Conservation (phyloP, 2,113 vertebrate species). For the Rhombomys opimus region DNA sequence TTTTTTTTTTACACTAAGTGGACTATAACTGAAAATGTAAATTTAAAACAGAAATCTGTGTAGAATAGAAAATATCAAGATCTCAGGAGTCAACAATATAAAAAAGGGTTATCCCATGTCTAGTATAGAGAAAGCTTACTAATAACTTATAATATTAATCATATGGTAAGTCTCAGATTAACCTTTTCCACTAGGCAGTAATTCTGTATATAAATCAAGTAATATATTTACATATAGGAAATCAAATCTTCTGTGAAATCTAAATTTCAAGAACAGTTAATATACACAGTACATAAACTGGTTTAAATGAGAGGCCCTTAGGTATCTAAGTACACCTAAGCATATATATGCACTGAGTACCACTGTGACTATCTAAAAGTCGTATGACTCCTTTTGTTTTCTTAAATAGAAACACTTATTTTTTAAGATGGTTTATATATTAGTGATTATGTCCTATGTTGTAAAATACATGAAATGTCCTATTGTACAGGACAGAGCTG, state of each 20-base stretch:
- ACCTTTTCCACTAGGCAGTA: conserved; percentile 49
- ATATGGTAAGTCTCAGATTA: conserved; percentile 9
- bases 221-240: conserved; percentile 53
- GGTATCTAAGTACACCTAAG: not conserved
- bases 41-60: not conserved
- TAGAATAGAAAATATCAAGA: conserved; percentile 58
- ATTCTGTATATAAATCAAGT: conserved; percentile 57
- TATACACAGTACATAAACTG: conserved; percentile 11
- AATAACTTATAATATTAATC: conserved; percentile 45
- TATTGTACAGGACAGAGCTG: not conserved
- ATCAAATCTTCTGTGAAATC: conserved; percentile 32
- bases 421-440: conserved; percentile 17
- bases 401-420: conserved; percentile 40
- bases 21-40: conserved; percentile 39
- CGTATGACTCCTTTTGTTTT: conserved; percentile 49
- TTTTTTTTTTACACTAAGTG: conserved; percentile 1
- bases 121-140: not conserved
- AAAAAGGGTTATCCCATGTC: not conserved
- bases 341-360: not conserved
- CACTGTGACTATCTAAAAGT: conserved; percentile 35
- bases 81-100: not conserved
- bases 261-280: conserved; percentile 41
- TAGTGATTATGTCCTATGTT: not conserved
- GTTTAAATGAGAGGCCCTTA: conserved; percentile 43
- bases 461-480: conserved; percentile 24